Base-by-base conservation (phyloP, 2,113 vertebrate genomes). In the Misgurnus mizolepis region DNA sequence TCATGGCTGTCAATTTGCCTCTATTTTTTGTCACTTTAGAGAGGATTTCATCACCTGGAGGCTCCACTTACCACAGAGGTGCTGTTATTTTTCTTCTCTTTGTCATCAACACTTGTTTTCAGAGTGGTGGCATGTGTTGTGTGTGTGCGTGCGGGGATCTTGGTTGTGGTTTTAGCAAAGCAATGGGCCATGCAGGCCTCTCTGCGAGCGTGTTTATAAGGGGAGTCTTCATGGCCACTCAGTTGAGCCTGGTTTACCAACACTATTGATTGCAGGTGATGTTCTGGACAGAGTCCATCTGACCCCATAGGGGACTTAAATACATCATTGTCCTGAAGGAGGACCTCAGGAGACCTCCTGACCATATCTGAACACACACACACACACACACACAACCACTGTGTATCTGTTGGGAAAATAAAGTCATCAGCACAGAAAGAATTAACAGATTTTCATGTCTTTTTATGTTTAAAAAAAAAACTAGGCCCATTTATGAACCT, bases 121-220 rank as follows among this genome's bases (percentile, higher is more conserved):
- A 76, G 62, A 66, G 61, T 76, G 47, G 62, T 53, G 62, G 79
- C 61, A 55, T 67, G 71, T 75, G 70, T 75, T 67, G 56, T 17
- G 39, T 65, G 40, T 1, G 66, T 67, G 76, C 78, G 75, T 80
- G 66, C 53, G 53, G 80, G 76, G 76, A 76, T 80, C 69, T 80
- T 80, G 86, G 86, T 89, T 90, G 74, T 83, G 87, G 90, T 92
- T 92, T 92, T 90, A 92, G 85, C 88, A 84, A 87, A 86, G 86
- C 92, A 93, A 92, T 93, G 92, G 92, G 87, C 92, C 90, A 83
- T 92, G 88, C 87, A 82, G 87, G 84, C 89, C 89, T 89, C 88
- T 87, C 82, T 87, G 81, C 67, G 78, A 82, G 83, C 66, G 89
- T 81, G 86, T 87, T 90, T 84, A 86, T 86, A 90, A 88, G 89